Conservation (phyloP, 1,140 invertebrate genomes). For the Lordiphosa stackelbergi region DNA sequence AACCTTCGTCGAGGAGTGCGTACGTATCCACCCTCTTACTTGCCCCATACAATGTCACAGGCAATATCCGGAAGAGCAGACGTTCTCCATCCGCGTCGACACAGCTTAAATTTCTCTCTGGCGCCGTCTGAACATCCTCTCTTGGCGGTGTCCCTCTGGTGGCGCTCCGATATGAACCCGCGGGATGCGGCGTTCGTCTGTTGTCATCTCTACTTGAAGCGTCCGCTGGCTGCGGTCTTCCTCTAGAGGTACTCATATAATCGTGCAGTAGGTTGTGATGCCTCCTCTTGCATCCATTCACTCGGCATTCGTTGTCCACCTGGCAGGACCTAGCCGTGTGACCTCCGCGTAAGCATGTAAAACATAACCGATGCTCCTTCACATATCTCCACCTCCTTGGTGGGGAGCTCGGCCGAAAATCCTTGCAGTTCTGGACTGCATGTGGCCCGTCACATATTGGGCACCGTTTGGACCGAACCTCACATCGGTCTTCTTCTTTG, state of each 20-base stretch:
- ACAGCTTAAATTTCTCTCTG: slow-evolving; percentile 1
- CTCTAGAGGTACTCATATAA: not conserved
- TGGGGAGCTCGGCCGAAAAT: slow-evolving; percentile 5
- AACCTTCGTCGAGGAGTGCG: slow-evolving; percentile 1
- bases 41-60: not conserved
- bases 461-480: not conserved
- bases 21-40: slow-evolving; percentile 1
- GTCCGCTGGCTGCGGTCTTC: not conserved
- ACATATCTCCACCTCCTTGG: not conserved
- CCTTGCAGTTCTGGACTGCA: not conserved
- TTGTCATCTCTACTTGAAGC: not conserved
- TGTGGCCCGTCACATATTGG: not conserved
- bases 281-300: not conserved
- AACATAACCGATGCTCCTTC: too few relatives aligned
- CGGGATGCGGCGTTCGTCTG: not conserved
- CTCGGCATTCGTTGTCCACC: not conserved
- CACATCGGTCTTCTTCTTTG: not conserved
- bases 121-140: not conserved
- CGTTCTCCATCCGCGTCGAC: not conserved
- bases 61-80: not conserved
- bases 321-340: not conserved
- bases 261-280: slow-evolving; percentile 1
- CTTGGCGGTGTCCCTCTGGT: not conserved
- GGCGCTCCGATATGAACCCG: not conserved
- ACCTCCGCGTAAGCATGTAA: not conserved